Base-by-base conservation (phyloP, 2,888 invertebrate species). In the Brachypalpus laphriformis region DNA sequence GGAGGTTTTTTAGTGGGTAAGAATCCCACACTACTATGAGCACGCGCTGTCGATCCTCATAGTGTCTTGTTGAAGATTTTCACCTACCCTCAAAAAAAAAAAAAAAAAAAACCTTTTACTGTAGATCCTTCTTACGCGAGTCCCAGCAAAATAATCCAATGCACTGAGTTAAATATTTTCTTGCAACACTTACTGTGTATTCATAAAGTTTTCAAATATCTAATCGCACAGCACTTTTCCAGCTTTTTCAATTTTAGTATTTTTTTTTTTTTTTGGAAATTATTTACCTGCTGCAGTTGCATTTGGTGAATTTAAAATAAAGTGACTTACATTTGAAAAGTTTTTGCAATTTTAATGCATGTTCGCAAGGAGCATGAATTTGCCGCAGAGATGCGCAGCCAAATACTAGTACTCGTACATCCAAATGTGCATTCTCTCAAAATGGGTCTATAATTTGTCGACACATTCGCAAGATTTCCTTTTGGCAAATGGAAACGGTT, bases 401-500 rank as follows among this genome's bases (percentile, higher is more conserved):
- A 8, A 2, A 20, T 25, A 47, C 37, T 1, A 25, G 3, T 25
- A 25, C 25, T 25, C 25, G 25, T 59, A 59, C 40, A 28, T 31
- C 22, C 49, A 49, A 57, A 49, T 66, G 59, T 51, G 68, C 51
- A 77, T 45, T 77, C 59, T 70, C 16, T 25, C 20, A 18, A 68
- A 61, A 77, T 59, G 51, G 68, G 61, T 68, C 68, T 22, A 70
- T 77, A 77, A 77, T 70, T 68, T 70, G 68, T 61, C 68, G 74
- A 83, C 80, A 80, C 74, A 75, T 83, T 80, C 74, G 56, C 47
- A 47, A 61, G 68, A 83, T 63, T 77, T 78, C 80, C 40, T 57
- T 49, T 57, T 59, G 65, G 80, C 74, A 83, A 80, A 83, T 80
- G 78, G 74, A 25, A 80, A 80, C 78, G 78, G 45, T 70, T 83